These are phyloP conservation scores for Bubo scandiacus DNA, from an alignment of 2,113 vertebrate species.

Conservation along the genomic window DNA sequence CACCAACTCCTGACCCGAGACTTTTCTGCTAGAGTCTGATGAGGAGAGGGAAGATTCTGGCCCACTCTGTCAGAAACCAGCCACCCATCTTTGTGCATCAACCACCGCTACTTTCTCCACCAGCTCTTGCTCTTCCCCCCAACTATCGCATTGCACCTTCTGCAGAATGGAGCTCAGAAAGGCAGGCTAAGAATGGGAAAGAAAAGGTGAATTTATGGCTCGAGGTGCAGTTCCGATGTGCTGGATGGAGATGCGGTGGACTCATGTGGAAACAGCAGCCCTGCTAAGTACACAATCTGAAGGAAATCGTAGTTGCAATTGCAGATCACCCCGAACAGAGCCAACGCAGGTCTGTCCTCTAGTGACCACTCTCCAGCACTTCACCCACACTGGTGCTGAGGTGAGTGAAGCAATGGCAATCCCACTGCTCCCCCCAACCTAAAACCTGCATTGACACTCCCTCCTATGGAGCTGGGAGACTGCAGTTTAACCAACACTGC, in stretches of 20 bases:
- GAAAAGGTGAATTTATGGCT: slow-evolving; percentile 41
- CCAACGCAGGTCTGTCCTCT: neutral
- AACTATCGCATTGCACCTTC: slow-evolving; percentile 38
- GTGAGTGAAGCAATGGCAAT: neutral
- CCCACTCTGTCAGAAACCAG: neutral
- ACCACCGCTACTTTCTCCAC: neutral
- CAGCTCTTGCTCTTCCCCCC: neutral
- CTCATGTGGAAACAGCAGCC: neutral
- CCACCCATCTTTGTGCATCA: neutral
- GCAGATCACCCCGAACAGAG: neutral
- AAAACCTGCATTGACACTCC: neutral
- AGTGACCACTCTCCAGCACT: neutral
- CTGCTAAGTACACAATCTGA: neutral
- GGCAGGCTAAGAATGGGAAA: slow-evolving; percentile 28
- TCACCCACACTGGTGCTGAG: neutral
- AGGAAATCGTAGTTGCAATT: neutral
- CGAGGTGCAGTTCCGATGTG: neutral
- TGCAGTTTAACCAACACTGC: neutral
- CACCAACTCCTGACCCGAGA: neutral
- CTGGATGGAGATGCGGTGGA: slow-evolving; percentile 4
- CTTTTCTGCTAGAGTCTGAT: neutral
- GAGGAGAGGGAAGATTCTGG: neutral
- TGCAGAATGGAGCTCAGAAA: slow-evolving; percentile 36
- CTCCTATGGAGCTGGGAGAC: neutral
- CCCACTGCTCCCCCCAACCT: neutral